Conservation (phyloP, 2,797 vertebrate genomes). For the Caiman crocodilus region DNA sequence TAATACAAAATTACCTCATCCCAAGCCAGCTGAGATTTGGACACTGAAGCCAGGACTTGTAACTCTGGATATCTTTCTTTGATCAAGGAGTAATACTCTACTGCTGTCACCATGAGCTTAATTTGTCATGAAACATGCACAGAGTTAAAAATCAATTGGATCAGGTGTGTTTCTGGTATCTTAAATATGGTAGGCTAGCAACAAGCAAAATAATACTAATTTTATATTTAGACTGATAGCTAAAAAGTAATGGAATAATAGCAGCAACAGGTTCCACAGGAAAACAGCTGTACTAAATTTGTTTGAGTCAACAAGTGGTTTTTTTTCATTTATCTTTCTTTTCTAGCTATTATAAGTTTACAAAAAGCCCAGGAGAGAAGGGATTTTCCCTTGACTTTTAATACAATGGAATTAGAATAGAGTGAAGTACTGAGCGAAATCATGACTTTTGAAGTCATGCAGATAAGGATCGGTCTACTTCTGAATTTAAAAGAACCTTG, state of each 20-base stretch:
- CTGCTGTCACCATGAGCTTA: background rate
- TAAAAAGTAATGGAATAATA: background rate
- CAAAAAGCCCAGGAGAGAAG: conserved; percentile 61
- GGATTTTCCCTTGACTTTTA: conserved; percentile 49
- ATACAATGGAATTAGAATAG: conserved; percentile 57
- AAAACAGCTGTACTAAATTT: conserved; percentile 11
- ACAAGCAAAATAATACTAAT: background rate
- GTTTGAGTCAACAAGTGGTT: background rate
- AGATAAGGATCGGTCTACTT: conserved; percentile 70
- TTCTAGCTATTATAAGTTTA: conserved; percentile 52
- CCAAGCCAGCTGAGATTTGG: background rate
- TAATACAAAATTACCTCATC: too few relatives aligned
- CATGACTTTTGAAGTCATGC: conserved; percentile 40
- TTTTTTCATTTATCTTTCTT: conserved; percentile 21
- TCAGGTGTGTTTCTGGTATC: background rate
- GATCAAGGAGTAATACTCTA: accelerated
- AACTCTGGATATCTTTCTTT: background rate
- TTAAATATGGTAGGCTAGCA: background rate
- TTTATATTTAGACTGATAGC: background rate
- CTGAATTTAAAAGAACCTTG: conserved; percentile 60
- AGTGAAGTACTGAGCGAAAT: conserved; percentile 54
- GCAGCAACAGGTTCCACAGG: background rate
- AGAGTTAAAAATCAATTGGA: background rate
- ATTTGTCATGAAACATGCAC: background rate
- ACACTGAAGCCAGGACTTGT: background rate